These are phyloP conservation scores for Noctua janthe DNA, from an alignment of 2,888 invertebrate species.

Conservation along the genomic window DNA sequence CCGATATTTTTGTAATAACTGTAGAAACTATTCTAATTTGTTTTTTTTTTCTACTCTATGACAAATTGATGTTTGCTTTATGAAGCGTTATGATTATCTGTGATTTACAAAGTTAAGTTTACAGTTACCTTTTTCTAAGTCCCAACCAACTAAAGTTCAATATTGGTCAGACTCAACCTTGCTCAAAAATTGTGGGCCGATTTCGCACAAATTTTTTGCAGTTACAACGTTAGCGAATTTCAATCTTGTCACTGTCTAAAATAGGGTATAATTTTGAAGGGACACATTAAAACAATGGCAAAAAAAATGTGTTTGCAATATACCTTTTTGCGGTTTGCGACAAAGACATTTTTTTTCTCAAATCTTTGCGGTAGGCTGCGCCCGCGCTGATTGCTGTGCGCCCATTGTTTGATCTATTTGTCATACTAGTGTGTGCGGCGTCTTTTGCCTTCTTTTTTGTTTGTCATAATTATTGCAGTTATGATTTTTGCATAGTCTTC, in stretches of 20 bases:
- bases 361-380: slow-evolving; percentile 69
- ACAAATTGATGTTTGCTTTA: slow-evolving; percentile 79
- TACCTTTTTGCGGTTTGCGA: slow-evolving; percentile 79
- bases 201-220: slow-evolving; percentile 44
- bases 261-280: background rate
- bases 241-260: rapidly evolving
- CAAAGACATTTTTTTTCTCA: slow-evolving; percentile 77
- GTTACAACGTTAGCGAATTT: background rate
- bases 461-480: slow-evolving; percentile 63
- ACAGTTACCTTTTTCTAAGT: background rate
- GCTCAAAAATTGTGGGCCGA: background rate
- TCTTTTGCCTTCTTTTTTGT: slow-evolving; percentile 72
- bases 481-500: slow-evolving; percentile 56
- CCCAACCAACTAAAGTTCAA: background rate
- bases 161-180: background rate
- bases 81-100: slow-evolving; percentile 72
- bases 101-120: slow-evolving; percentile 6
- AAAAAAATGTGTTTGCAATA: slow-evolving; percentile 52
- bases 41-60: slow-evolving; percentile 74
- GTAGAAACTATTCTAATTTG: slow-evolving; percentile 67
- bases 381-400: slow-evolving; percentile 79
- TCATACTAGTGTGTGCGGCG: slow-evolving; percentile 77
- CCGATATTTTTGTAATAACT: slow-evolving; percentile 76
- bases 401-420: slow-evolving; percentile 77
- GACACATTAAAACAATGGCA: slow-evolving; percentile 33